These are phyloP conservation scores for Volucella inflata DNA, from an alignment of 2,888 invertebrate genomes.

Conservation along the genomic window DNA sequence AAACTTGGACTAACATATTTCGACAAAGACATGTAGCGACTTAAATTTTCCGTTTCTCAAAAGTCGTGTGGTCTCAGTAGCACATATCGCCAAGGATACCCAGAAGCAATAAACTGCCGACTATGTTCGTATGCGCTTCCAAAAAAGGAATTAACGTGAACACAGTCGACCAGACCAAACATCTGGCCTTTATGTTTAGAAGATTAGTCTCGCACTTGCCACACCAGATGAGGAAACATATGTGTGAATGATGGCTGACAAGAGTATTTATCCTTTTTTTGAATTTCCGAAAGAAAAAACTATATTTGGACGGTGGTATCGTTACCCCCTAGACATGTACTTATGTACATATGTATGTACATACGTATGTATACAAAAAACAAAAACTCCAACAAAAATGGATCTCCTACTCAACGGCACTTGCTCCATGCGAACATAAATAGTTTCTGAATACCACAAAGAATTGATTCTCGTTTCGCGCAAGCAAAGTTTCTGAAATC, in stretches of 20 bases:
- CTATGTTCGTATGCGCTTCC: slow-evolving; percentile 20
- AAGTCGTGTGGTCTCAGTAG: slow-evolving; percentile 14
- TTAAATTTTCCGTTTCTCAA: background rate
- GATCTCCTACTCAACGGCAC: slow-evolving; percentile 36
- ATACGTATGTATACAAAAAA: background rate
- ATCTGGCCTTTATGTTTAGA: background rate
- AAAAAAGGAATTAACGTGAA: slow-evolving; percentile 45
- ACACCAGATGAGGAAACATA: background rate
- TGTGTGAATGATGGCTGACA: slow-evolving; percentile 1
- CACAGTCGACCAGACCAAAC: background rate
- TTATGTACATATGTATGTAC: too few species aligned
- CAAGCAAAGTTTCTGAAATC: background rate
- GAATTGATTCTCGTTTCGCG: slow-evolving; percentile 26
- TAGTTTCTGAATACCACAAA: slow-evolving; percentile 34
- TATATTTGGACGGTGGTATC: slow-evolving; percentile 8
- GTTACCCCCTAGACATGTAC: slow-evolving; percentile 17
- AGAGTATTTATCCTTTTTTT: background rate
- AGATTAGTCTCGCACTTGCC: slow-evolving; percentile 18
- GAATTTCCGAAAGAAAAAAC: slow-evolving; percentile 20
- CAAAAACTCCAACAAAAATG: slow-evolving; percentile 9
- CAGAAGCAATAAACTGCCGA: slow-evolving; percentile 33
- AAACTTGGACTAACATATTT: too few species aligned
- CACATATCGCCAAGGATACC: slow-evolving; percentile 31
- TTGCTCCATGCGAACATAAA: slow-evolving; percentile 26
- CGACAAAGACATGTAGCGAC: too few species aligned